A percentile compares a stretch with the other conserved stretches of the same genome.
These are phyloP conservation scores for Achatina immaculata DNA, from an alignment of 1,140 invertebrate species.

Conservation along the genomic window DNA sequence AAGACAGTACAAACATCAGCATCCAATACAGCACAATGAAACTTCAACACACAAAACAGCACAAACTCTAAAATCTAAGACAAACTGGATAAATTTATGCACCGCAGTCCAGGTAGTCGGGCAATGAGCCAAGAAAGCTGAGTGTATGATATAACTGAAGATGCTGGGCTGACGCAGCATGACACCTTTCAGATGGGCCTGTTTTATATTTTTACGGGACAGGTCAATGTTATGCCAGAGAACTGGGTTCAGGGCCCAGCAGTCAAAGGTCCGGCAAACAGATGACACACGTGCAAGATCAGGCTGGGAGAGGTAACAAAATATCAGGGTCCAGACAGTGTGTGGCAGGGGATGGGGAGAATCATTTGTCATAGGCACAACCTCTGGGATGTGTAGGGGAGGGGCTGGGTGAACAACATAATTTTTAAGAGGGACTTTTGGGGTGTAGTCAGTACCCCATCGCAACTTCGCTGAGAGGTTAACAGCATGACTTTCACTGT, in stretches of 20 bases:
- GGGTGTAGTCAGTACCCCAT: slow-evolving; percentile 39
- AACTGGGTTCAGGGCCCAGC: slow-evolving; percentile 83
- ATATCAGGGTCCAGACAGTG: slow-evolving; percentile 79
- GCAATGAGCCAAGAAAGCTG: slow-evolving; percentile 90
- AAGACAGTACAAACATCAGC: not conserved
- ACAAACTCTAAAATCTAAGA: slow-evolving; percentile 74
- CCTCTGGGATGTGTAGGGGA: slow-evolving; percentile 60
- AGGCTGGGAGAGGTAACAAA: slow-evolving; percentile 79
- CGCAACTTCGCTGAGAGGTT: slow-evolving; percentile 19
- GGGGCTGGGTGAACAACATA: slow-evolving; percentile 77
- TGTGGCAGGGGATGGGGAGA: slow-evolving; percentile 69
- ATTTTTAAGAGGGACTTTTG: slow-evolving; percentile 52
- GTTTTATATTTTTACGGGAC: slow-evolving; percentile 76
- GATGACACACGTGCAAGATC: slow-evolving; percentile 84
- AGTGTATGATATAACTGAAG: slow-evolving; percentile 86
- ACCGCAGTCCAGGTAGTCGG: slow-evolving; percentile 84
- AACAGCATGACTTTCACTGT: not conserved
- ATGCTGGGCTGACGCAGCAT: slow-evolving; percentile 91
- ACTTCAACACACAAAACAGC: too few relatives aligned
- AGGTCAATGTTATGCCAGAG: slow-evolving; percentile 89
- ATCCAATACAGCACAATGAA: not conserved
- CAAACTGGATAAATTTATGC: slow-evolving; percentile 84
- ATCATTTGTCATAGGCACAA: slow-evolving; percentile 51
- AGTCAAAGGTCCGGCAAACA: slow-evolving; percentile 90
- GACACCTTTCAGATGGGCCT: slow-evolving; percentile 83